phyloP scores from a whole-genome alignment of 2,113 vertebrate species.

The Larimichthys polyactis region DNA sequence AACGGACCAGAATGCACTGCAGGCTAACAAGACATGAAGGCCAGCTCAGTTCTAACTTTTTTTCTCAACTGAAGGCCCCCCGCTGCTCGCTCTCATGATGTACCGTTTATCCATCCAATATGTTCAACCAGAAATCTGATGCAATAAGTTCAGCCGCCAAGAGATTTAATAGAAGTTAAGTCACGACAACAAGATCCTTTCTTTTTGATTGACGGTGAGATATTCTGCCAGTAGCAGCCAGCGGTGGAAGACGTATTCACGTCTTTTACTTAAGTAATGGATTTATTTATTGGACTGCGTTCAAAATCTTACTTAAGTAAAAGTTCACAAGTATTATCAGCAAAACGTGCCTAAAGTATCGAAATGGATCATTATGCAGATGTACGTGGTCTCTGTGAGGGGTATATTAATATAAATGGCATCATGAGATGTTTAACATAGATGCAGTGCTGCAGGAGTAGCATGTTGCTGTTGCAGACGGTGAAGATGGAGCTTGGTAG shows the following conservation, averaged over 20 bases:
- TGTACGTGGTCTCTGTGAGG: too few relatives aligned
- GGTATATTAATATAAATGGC: too few relatives aligned
- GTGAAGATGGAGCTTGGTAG: neutral
- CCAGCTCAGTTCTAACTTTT: too few relatives aligned
- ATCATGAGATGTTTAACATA: too few relatives aligned
- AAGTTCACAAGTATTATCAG: neutral
- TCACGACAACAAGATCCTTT: neutral
- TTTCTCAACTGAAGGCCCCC: neutral
- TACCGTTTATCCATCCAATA: neutral
- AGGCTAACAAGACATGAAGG: too few relatives aligned
- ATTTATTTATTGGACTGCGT: too few relatives aligned
- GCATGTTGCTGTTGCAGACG: neutral
- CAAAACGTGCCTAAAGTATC: too few relatives aligned
- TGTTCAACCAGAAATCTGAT: neutral
- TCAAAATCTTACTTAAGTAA: neutral
- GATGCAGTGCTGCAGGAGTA: too few relatives aligned
- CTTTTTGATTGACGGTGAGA: neutral
- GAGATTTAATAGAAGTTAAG: neutral
- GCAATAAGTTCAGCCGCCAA: neutral
- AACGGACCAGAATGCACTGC: conserved; percentile 1
- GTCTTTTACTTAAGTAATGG: neutral
- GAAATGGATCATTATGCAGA: too few relatives aligned
- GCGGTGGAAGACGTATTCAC: neutral
- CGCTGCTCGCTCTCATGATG: neutral
- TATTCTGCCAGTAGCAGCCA: too few relatives aligned